These are phyloP conservation scores for Drosophila peninsularis DNA, from an alignment of 2,888 invertebrate genomes.

Conservation along the genomic window DNA sequence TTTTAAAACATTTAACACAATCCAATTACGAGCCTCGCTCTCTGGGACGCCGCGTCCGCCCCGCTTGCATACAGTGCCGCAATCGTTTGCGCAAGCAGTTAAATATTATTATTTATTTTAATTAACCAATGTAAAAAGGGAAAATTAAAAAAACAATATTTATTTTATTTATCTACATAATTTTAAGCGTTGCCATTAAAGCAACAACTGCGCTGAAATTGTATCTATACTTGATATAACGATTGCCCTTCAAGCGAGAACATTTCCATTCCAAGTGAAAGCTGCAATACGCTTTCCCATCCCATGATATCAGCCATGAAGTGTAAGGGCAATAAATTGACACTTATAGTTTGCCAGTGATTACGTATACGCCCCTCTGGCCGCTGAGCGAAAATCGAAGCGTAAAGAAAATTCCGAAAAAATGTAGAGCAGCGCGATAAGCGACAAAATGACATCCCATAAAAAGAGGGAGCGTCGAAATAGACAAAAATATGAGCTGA, in stretches of 20 bases:
- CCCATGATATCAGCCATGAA: neutral
- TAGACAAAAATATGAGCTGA: slow-evolving; percentile 44
- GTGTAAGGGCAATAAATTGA: neutral
- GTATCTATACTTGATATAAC: neutral
- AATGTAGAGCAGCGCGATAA: slow-evolving; percentile 24
- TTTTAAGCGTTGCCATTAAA: neutral
- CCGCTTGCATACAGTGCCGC: neutral
- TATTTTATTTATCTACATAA: neutral
- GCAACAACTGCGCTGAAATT: neutral
- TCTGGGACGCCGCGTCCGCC: neutral
- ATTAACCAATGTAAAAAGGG: neutral
- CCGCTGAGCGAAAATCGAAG: slow-evolving; percentile 4
- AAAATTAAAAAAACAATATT: neutral
- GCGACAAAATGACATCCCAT: slow-evolving; percentile 31
- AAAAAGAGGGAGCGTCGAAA: slow-evolving; percentile 17
- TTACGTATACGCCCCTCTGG: slow-evolving; percentile 18
- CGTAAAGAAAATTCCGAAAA: slow-evolving; percentile 15
- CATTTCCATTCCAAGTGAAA: neutral
- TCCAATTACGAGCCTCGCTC: slow-evolving; percentile 1
- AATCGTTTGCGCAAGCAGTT: slow-evolving; percentile 1
- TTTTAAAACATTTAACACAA: slow-evolving; percentile 5
- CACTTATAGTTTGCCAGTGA: slow-evolving; percentile 11
- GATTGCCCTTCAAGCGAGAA: neutral
- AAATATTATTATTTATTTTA: slow-evolving; percentile 19
- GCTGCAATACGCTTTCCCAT: slow-evolving; percentile 1